Percentiles rank a stretch among this genome's conserved stretches.
phyloP scores from a whole-genome alignment of 2,797 vertebrate species.

The Pterois miles region DNA sequence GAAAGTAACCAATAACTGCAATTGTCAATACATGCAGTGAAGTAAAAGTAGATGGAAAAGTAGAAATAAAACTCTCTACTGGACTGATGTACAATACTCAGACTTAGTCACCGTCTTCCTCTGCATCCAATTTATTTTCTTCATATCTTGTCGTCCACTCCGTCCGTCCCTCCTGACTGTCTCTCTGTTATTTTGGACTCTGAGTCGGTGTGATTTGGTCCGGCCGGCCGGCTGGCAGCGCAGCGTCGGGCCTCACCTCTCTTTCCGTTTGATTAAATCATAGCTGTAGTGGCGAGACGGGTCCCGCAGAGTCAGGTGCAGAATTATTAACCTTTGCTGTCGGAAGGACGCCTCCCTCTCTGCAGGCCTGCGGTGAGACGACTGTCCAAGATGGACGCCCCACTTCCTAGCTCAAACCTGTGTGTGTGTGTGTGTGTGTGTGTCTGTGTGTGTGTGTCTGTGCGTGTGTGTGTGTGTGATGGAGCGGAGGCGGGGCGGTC shows the following conservation, averaged over 20 bases:
- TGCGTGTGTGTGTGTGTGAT: conserved; percentile 1
- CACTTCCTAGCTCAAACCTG: conserved; percentile 1
- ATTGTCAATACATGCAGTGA: neutral
- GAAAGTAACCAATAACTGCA: neutral
- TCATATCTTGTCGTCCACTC: neutral
- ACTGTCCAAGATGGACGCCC: conserved; percentile 56
- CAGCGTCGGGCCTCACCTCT: conserved; percentile 43
- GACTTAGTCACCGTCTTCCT: neutral
- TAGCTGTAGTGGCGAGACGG: conserved; percentile 56
- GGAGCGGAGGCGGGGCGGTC: neutral
- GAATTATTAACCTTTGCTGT: conserved; percentile 81
- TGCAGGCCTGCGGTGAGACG: conserved; percentile 64
- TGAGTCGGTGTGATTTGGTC: conserved; percentile 16
- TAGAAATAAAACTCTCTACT: neutral
- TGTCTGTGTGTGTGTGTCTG: conserved; percentile 14
- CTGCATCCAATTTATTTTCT: conserved; percentile 14
- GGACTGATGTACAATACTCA: neutral
- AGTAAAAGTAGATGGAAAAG: neutral
- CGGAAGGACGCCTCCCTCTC: conserved; percentile 65
- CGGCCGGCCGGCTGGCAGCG: conserved; percentile 4
- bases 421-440: conserved; percentile 22
- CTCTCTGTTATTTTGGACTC: neutral
- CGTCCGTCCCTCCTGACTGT: conserved; percentile 15
- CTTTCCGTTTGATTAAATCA: conserved; percentile 80
- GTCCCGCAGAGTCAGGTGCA: conserved; percentile 73